Conservation (phyloP, 1,140 invertebrate species). For the Choristoneura fumiferana region DNA sequence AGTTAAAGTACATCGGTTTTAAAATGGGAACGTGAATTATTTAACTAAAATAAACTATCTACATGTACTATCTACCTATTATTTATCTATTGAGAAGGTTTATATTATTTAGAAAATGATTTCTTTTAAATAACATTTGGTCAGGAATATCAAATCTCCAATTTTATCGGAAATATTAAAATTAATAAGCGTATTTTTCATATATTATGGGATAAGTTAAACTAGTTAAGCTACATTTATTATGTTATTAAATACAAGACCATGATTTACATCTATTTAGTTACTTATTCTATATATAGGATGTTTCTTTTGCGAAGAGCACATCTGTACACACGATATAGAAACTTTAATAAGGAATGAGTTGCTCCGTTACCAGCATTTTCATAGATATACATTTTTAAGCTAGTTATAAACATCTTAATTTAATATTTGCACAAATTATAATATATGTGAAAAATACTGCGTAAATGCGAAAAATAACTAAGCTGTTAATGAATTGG, state of each 20-base stretch:
- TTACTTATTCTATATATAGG: constrained; percentile 22
- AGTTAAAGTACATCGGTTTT: too few relatives aligned
- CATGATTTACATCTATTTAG: constrained; percentile 25
- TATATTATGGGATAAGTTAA: constrained; percentile 54
- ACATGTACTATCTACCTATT: constrained; percentile 38
- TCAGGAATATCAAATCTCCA: constrained; percentile 72
- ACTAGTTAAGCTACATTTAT: constrained; percentile 42
- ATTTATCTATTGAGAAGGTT: constrained; percentile 51
- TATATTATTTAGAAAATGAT: constrained; percentile 49
- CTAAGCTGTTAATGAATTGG: not conserved
- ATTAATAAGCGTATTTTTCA: constrained; percentile 77
- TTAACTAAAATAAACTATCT: constrained; percentile 17
- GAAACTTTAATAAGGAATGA: constrained; percentile 34
- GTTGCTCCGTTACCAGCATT: constrained; percentile 68
- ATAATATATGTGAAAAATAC: not conserved
- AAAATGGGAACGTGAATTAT: not conserved
- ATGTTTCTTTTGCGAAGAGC: constrained; percentile 39
- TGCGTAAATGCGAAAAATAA: constrained; percentile 8
- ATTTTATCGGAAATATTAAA: constrained; percentile 75
- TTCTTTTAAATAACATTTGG: constrained; percentile 66
- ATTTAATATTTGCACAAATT: not conserved
- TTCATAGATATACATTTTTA: constrained; percentile 48
- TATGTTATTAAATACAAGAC: constrained; percentile 30
- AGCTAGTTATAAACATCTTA: constrained; percentile 23
- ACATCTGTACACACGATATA: constrained; percentile 37